These are phyloP conservation scores for Gymnarchus niloticus DNA, from an alignment of 2,113 vertebrate species.

Conservation along the genomic window DNA sequence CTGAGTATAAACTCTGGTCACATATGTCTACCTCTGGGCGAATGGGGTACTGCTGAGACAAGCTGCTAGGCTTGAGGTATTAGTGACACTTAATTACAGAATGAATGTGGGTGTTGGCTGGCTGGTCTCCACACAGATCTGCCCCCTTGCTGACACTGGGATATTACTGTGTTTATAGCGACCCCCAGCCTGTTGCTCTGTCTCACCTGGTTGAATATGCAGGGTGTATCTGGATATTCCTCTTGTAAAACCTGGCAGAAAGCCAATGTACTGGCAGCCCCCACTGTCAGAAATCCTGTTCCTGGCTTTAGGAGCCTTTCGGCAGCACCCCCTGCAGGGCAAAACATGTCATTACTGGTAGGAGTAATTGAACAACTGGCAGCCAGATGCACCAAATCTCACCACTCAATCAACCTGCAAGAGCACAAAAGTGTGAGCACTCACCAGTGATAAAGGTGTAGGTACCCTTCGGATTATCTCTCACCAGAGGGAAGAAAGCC, in stretches of 20 bases:
- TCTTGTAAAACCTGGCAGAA: constrained; percentile 71
- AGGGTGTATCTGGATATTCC: constrained; percentile 68
- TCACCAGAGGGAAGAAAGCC: constrained; percentile 65
- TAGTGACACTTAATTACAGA: neutral
- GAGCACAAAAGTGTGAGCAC: neutral
- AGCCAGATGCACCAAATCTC: neutral
- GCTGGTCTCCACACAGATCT: neutral
- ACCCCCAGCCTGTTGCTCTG: neutral
- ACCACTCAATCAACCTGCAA: neutral
- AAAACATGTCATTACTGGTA: neutral
- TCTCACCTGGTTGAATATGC: constrained; percentile 74
- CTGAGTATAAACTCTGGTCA: neutral
- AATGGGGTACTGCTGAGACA: neutral
- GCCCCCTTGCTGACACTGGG: neutral
- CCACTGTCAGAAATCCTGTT: constrained; percentile 74
- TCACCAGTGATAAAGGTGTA: constrained; percentile 78
- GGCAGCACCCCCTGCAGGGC: constrained; percentile 64
- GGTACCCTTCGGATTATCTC: constrained; percentile 59
- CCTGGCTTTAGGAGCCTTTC: constrained; percentile 75
- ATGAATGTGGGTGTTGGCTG: neutral
- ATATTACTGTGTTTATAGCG: neutral
- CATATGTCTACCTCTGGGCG: neutral
- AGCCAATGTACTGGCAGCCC: constrained; percentile 65
- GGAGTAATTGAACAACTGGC: neutral
- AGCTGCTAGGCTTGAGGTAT: neutral